Evolutionary conservation across 2,113 vertebrate genomes (phyloP), one percentile per base, ranked within the genome.

Genomic region (Thomomys bottae): DNA sequence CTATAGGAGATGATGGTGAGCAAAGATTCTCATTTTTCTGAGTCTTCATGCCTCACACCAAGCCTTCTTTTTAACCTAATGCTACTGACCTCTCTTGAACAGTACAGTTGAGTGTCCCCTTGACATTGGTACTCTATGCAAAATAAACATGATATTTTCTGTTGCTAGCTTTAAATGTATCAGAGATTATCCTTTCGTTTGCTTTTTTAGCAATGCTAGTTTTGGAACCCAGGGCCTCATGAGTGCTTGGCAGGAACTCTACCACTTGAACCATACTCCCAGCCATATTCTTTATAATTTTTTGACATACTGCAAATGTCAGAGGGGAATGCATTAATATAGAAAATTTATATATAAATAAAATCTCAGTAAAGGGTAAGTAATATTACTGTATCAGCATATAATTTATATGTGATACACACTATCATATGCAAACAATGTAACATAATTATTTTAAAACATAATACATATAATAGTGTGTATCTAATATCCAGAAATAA

Each of bases 1-100:
- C 42, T 83, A 8, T 81, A 32, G 45, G 26, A 71, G 15, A 34
- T 15, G 20, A 45, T 82, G 72, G 66, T 30, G 6, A n/a, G 21
- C 57, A 45, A 70, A 49, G 5, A 18, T 32, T 24, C 9, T 6
- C 21, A 45, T 4, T 8, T 15, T 20, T 34, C 42, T 38, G 40
- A 28, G 30, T 10, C 36, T n/a, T n/a, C 34, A 8, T 3, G 18
- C 3, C 1, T 18, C 1, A 1, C 57, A 17, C 6, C 23, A 49
- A 59, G n/a, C 21, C 45, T 40, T 38, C 30, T 21, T 64, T 28
- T 6, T 49, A 18, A 49, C 0, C 0, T 14, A 64, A 12, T 15
- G 11, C 75, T 34, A 40, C 30, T 30, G 63, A 71, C 30, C 5
- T 23, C 20, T 26, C 12, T 67, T 2, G 0, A 5, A 5, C 20